These are phyloP conservation scores for Sphenopsis melanotis DNA, from an alignment of 2,797 vertebrate species.

Conservation along the genomic window DNA sequence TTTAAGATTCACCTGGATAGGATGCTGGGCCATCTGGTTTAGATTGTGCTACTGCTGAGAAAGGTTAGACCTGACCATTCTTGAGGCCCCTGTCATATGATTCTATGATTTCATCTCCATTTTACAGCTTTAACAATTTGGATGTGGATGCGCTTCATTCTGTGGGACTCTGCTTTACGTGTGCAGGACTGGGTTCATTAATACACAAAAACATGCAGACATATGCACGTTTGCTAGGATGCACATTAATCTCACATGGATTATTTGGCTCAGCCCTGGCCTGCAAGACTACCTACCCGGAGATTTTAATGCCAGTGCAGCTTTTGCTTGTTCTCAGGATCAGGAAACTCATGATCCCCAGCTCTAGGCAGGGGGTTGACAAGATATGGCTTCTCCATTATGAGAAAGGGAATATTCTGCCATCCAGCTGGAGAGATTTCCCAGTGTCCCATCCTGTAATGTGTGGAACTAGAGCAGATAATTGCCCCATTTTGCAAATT, in stretches of 20 bases:
- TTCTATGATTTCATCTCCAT: neutral
- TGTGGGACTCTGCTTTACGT: neutral
- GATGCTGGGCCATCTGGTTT: neutral
- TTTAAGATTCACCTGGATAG: neutral
- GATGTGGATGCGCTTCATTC: neutral
- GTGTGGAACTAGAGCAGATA: constrained; percentile 14
- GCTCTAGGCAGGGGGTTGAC: neutral
- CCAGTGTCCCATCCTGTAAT: neutral
- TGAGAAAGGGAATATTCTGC: neutral
- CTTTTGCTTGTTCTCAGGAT: neutral
- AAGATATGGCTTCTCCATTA: neutral
- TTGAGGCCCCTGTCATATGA: neutral
- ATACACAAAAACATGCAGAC: neutral
- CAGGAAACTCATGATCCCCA: neutral
- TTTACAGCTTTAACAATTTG: neutral
- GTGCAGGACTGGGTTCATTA: neutral
- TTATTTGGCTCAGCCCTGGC: neutral
- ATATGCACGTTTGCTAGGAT: rapidly evolving
- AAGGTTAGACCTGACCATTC: neutral
- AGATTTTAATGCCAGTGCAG: neutral
- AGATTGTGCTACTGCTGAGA: neutral
- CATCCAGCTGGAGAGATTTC: neutral
- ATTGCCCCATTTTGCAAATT: constrained; percentile 36
- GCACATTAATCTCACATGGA: neutral
- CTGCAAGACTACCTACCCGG: neutral